A percentile compares a stretch with the other conserved stretches of the same genome.
phyloP scores from a whole-genome alignment of 2,113 vertebrate species.

The Tetrao urogallus region DNA sequence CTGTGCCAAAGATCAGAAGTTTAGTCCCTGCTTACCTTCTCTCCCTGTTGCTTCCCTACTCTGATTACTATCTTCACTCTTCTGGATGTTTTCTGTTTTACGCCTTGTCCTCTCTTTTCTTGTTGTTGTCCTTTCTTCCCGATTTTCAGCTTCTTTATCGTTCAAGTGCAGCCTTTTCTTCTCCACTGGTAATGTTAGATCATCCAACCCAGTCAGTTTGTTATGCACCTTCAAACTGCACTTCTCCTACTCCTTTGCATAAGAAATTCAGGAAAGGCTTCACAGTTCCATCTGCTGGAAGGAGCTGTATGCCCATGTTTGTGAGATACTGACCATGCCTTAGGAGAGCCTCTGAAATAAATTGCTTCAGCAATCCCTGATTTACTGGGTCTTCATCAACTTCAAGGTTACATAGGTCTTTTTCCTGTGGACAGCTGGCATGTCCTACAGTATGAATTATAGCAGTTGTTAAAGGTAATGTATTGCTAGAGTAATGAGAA shows the following conservation, averaged over 20 bases:
- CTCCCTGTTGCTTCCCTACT: neutral
- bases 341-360: neutral
- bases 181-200: constrained; percentile 3
- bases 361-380: neutral
- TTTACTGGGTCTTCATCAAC: neutral
- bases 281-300: constrained; percentile 61
- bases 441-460: neutral
- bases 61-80: neutral
- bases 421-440: neutral
- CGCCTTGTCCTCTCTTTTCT: neutral
- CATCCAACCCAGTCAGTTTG: neutral
- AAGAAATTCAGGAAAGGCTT: neutral
- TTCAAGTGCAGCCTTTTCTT: constrained; percentile 2
- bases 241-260: neutral
- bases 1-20: neutral
- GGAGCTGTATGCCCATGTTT: neutral
- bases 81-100: neutral
- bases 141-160: neutral
- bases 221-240: neutral
- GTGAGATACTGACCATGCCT: neutral
- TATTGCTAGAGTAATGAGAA: neutral
- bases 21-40: neutral
- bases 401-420: neutral
- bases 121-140: neutral
- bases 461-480: neutral